Evolutionary conservation across 2,797 vertebrate species (phyloP).

Genomic region (Mormyrops boulengeri): DNA sequence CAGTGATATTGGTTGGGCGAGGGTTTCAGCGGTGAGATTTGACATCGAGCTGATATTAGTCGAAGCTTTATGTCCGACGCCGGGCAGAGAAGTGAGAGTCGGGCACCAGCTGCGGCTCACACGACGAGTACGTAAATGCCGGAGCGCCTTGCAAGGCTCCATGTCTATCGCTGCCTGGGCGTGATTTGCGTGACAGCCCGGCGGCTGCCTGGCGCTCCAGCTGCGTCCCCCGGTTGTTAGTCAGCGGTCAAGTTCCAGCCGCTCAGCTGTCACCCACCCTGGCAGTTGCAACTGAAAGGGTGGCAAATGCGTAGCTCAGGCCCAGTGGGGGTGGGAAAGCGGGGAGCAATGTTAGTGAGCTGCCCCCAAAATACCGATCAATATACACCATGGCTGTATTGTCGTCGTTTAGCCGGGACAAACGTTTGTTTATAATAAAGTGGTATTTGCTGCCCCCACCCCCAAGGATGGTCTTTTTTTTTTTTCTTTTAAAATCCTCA

Average conservation of each 20-base stretch:
- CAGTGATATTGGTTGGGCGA: not conserved
- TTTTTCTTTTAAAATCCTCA: not conserved
- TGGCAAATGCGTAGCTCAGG: constrained; percentile 28
- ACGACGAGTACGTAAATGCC: too few relatives aligned
- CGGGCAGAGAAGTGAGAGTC: not conserved
- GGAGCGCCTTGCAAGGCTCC: not conserved
- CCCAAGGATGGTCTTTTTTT: not conserved
- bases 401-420: not conserved
- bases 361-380: constrained; percentile 28
- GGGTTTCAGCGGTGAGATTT: not conserved
- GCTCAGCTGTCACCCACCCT: constrained; percentile 38
- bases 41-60: not conserved
- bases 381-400: constrained; percentile 25
- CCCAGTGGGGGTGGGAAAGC: not conserved
- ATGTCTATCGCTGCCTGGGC: not conserved
- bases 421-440: not conserved
- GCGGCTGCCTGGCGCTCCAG: not conserved
- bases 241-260: constrained; percentile 13
- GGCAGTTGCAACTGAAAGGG: constrained; percentile 32
- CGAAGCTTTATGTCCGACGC: not conserved
- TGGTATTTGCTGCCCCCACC: not conserved
- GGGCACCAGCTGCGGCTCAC: not conserved
- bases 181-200: not conserved
- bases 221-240: not conserved
- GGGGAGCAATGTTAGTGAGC: not conserved